Base-by-base conservation (phyloP, 2,888 invertebrate genomes). In the Protophormia terraenovae region DNA sequence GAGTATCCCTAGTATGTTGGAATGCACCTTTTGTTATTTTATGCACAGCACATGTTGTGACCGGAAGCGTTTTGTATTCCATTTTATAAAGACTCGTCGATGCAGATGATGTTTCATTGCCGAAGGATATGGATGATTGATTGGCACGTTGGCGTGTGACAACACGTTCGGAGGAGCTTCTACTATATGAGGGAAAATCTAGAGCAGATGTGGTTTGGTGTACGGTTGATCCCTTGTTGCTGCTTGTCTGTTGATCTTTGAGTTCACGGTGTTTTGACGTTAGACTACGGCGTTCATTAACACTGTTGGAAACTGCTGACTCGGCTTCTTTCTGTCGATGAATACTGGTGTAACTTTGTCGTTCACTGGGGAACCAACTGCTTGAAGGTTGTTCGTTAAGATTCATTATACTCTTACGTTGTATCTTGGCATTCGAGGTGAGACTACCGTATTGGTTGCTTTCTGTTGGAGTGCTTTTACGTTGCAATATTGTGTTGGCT, bases 1-100 rank as follows among this genome's bases (percentile, higher is more conserved):
- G 96, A 12, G 97, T 96, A 91, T 97, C 96, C 86, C 97, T 94
- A 29, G 97, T 97, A 90, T 97, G 97, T 92, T 96, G 96, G 93
- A 96, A 97, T 19, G 96, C 96, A 78, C 96, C 95, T 78, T 96
- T 95, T 47, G 95, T 94, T 89, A 97, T 96, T 75, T 97, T 94
- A 86, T 97, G 93, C 38, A 96, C 94, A 41, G 97, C 97, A 92
- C 97, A 97, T 1, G 96, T 96, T 71, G 96, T 96, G 35, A 93
- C 93, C 87, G 95, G 95, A 71, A 94, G 94, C 53, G 96, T 94
- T 16, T 95, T 94, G 90, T 95, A 97, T 91, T 97, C 97, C 87
- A 95, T 96, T 90, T 96, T 96, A 92, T 97, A 97, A 78, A 93
- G 91, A 76, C 95, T 95, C 1, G 95, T 94, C 1, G 95, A 94